phyloP scores from a whole-genome alignment of 92 coral and sea anemone species.

The Porites cylindrica region DNA sequence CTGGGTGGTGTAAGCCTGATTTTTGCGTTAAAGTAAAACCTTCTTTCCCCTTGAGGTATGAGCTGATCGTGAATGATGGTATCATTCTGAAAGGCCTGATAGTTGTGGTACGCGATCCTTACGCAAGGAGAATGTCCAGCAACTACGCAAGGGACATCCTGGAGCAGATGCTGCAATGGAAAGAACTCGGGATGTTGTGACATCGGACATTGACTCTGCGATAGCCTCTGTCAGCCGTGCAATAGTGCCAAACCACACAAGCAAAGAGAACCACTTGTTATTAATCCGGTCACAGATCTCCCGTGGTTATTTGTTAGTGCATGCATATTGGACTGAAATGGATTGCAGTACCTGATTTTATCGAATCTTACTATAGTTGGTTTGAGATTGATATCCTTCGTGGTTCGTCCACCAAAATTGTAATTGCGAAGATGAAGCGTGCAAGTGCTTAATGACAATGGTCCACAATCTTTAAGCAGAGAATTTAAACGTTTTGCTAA shows the following conservation, averaged over 20 bases:
- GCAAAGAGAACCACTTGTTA: conserved; percentile 27
- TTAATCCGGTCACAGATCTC: conserved; percentile 14
- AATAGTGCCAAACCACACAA: conserved; percentile 37
- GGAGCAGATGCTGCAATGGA: no score
- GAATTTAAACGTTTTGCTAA: no score
- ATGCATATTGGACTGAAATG: conserved; percentile 34
- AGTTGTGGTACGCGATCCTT: no score
- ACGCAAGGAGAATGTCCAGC: no score
- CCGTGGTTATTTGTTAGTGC: background rate
- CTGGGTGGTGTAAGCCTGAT: no score
- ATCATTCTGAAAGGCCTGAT: no score
- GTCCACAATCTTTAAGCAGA: no score
- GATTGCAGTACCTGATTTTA: conserved; percentile 28
- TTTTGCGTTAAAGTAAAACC: no score
- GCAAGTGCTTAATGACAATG: no score
- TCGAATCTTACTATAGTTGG: background rate
- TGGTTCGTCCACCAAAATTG: background rate
- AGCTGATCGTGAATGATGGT: no score
- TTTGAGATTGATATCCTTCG: background rate
- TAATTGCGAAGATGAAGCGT: background rate
- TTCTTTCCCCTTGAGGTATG: no score
- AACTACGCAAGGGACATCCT: no score
- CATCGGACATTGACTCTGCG: conserved; percentile 39
- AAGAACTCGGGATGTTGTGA: conserved; percentile 19
- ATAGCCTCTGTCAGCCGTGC: conserved; percentile 13